Evolutionary conservation across 1,140 invertebrate species (phyloP).

Genomic region (Acromyrmex heyeri): DNA sequence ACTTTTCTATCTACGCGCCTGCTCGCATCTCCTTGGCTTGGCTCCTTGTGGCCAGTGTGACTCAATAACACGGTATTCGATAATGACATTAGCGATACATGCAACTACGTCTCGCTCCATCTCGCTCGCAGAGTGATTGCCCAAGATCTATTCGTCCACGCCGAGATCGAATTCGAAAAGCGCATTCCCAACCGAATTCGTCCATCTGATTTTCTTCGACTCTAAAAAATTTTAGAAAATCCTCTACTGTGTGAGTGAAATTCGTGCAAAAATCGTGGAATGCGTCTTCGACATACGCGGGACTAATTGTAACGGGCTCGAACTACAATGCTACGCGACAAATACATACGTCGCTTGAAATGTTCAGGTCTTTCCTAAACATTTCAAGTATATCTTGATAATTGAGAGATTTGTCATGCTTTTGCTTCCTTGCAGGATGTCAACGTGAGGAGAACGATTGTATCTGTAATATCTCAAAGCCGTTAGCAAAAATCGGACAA

Average conservation of each 20-base stretch:
- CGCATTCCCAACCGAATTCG: neutral
- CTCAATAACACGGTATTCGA: slow-evolving; percentile 67
- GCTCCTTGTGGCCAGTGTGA: slow-evolving; percentile 48
- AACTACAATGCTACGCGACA: neutral
- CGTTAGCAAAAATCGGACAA: neutral
- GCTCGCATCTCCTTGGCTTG: neutral
- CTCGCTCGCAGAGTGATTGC: slow-evolving; percentile 67
- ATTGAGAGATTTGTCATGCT: neutral
- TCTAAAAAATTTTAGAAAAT: neutral
- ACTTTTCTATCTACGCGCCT: slow-evolving; percentile 26
- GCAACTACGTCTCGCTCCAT: slow-evolving; percentile 71
- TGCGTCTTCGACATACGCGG: slow-evolving; percentile 1
- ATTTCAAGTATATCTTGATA: neutral
- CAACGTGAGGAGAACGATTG: neutral
- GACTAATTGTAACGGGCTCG: neutral
- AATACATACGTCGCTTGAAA: too few relatives aligned
- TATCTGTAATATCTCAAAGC: neutral
- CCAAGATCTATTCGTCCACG: slow-evolving; percentile 65
- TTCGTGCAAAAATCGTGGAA: neutral
- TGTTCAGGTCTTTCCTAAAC: neutral
- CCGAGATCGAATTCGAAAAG: neutral
- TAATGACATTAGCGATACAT: slow-evolving; percentile 79
- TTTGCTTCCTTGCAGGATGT: slow-evolving; percentile 54
- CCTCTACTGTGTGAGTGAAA: too few relatives aligned
- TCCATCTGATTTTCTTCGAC: neutral